Evolutionary conservation across 2,888 invertebrate genomes (phyloP), one percentile per base, ranked within the genome.

Genomic region (Nemurella pictetii): DNA sequence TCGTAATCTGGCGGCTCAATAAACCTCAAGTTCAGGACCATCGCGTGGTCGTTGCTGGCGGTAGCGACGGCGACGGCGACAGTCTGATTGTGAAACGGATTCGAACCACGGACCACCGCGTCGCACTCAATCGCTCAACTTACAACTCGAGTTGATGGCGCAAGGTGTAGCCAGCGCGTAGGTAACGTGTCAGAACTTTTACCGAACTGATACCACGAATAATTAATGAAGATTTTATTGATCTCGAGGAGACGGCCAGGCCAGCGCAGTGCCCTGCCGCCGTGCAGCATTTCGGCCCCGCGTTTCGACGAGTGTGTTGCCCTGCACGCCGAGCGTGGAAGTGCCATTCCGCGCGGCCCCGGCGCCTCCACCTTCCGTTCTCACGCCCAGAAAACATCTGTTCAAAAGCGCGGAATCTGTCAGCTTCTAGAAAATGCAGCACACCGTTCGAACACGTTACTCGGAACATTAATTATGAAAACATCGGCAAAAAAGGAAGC

Each of bases 1-100:
- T 75, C 75, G 75, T 75, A 75, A 75, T 27, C 26, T 75, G 27
- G 26, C 15, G 75, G 75, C 75, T 75, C 75, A 27, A 75, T 75
- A 75, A 75, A 26, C 74, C 26, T 74, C 75, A 75, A 75, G 75
- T 75, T 75, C 75, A 75, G 28, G 28, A 55, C 15, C 55, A 20
- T 55, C 15, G 55, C 55, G 55, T 55, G 55, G n/a, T n/a, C n/a
- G n/a, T n/a, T n/a, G n/a, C n/a, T n/a, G n/a, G n/a, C n/a, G n/a
- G n/a, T n/a, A n/a, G n/a, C n/a, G n/a, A n/a, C n/a, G n/a, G 55
- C 55, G 55, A 20, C 55, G 20, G 55, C 20, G 55, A 12, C 9
- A 55, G n/a, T n/a, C n/a, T 55, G 55, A 55, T 55, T 55, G 55
- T 55, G 55, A 55, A 55, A 55, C 20, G 55, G 5, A 55, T 12